Evolutionary conservation across 2,113 vertebrate species (phyloP).

Genomic region (Epinephelus cyanopodus): DNA sequence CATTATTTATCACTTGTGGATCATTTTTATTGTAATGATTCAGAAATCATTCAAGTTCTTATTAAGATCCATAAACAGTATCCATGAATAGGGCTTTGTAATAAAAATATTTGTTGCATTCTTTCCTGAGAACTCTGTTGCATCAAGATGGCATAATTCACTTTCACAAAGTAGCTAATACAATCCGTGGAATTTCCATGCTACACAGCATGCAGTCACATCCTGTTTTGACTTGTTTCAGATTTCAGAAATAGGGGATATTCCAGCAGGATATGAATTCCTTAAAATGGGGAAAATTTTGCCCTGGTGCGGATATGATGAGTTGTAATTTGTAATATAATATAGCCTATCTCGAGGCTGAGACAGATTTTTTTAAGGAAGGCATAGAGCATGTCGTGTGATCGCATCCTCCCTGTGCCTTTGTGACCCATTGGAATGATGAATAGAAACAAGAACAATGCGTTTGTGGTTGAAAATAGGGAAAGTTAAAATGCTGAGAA

Average conservation of each 20-base stretch:
- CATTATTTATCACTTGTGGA: not conserved
- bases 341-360: too few relatives aligned
- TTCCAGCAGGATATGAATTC: slow-evolving; percentile 1
- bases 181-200: slow-evolving; percentile 39
- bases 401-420: slow-evolving; percentile 37
- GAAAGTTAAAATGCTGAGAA: slow-evolving; percentile 28
- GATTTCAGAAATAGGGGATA: not conserved
- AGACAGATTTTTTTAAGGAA: too few relatives aligned
- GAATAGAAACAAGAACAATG: slow-evolving; percentile 21
- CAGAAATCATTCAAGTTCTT: not conserved
- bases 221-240: slow-evolving; percentile 31
- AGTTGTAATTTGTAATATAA: not conserved
- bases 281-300: not conserved
- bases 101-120: not conserved
- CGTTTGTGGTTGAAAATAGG: slow-evolving; percentile 8
- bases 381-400: not conserved
- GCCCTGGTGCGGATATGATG: not conserved
- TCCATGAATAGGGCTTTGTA: not conserved
- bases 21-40: not conserved
- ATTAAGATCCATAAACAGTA: not conserved
- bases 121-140: not conserved
- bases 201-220: not conserved
- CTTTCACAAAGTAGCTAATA: not conserved
- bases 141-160: not conserved
- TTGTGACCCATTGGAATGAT: slow-evolving; percentile 15